Percentiles rank a stretch among this genome's conserved stretches.
These are phyloP conservation scores for Noctua comes DNA, from an alignment of 2,888 invertebrate species.

Conservation along the genomic window DNA sequence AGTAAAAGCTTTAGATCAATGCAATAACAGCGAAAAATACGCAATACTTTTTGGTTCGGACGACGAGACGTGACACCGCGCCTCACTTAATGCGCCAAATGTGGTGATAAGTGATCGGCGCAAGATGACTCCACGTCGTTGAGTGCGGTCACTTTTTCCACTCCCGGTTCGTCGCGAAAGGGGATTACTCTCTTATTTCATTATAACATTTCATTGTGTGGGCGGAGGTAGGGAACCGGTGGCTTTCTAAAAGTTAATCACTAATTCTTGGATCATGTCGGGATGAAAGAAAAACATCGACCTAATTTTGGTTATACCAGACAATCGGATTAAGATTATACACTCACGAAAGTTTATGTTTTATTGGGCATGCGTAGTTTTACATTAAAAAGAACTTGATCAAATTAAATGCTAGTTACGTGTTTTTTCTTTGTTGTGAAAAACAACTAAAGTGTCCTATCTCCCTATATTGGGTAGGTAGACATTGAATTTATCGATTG, in stretches of 20 bases:
- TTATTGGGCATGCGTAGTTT: neutral
- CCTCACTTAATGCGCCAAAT: neutral
- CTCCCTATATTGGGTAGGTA: neutral
- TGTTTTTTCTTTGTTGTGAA: neutral
- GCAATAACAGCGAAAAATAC: neutral
- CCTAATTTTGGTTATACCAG: neutral
- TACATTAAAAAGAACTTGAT: neutral
- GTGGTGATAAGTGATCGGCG: neutral
- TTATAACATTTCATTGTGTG: neutral
- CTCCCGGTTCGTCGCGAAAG: neutral
- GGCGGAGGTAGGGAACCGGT: neutral
- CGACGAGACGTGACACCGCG: neutral
- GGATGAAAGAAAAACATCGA: neutral
- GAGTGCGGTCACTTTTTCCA: neutral
- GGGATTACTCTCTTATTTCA: neutral
- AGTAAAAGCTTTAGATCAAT: neutral
- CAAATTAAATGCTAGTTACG: neutral
- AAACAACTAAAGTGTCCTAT: neutral
- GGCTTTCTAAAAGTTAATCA: slow-evolving; percentile 1
- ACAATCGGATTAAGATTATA: neutral
- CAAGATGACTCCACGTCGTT: neutral
- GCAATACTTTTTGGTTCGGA: neutral
- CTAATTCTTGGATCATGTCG: neutral
- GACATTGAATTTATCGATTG: neutral
- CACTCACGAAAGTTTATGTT: neutral